Conservation (phyloP, 2,888 invertebrate species). For the Nineta flava region DNA sequence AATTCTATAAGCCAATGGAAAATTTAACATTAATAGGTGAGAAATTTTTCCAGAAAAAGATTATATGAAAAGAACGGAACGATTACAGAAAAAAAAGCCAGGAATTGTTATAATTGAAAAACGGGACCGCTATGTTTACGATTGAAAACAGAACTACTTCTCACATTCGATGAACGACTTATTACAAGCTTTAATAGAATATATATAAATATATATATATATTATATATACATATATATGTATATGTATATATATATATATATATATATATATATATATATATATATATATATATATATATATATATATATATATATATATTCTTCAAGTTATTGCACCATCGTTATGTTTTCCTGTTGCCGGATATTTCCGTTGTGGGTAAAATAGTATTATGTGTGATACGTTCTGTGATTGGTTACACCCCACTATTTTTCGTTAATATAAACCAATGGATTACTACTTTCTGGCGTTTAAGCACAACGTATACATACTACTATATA, state of each 20-base stretch:
- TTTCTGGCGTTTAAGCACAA: too few species aligned
- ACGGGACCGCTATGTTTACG: too few species aligned
- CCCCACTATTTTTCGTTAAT: background rate
- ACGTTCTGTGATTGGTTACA: background rate
- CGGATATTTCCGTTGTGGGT: constrained; percentile 2
- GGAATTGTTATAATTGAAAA: too few species aligned
- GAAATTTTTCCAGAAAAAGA: too few species aligned
- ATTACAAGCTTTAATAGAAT: background rate
- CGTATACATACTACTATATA: background rate
- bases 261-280: background rate
- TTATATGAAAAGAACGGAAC: too few species aligned
- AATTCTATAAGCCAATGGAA: too few species aligned
- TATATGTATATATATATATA: background rate
- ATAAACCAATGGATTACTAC: too few species aligned
- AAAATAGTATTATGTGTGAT: background rate
- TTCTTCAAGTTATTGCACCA: background rate
- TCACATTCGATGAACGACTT: too few species aligned
- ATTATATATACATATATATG: background rate
- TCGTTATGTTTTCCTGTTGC: background rate
- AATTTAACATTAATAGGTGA: too few species aligned
- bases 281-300: background rate
- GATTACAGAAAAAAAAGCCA: too few species aligned
- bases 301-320: background rate
- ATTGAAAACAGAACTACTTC: too few species aligned
- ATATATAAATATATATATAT: background rate